Percentiles rank a stretch among this genome's conserved stretches.
Evolutionary conservation across 2,888 invertebrate species (phyloP).

Genomic region (Drosophila emarginata): DNA sequence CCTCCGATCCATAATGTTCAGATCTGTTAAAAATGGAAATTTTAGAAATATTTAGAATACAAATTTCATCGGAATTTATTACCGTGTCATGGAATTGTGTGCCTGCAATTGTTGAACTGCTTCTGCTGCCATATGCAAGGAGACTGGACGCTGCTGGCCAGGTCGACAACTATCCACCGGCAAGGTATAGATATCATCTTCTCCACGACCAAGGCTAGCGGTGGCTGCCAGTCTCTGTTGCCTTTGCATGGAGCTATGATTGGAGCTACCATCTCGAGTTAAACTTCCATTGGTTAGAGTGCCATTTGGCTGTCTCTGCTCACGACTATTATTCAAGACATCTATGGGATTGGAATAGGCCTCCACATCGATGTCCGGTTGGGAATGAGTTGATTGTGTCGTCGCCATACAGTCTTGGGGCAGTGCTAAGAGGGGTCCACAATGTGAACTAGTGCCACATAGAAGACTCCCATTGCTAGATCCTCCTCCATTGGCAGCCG

Average conservation of each 20-base stretch:
- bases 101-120: constrained; percentile 56
- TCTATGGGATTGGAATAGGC: constrained; percentile 85
- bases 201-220: constrained; percentile 54
- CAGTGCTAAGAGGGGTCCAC: constrained; percentile 79
- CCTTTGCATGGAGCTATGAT: constrained; percentile 63
- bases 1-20: constrained; percentile 77
- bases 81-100: constrained; percentile 80
- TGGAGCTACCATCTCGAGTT: constrained; percentile 67
- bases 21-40: constrained; percentile 51
- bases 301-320: constrained; percentile 72
- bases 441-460: constrained; percentile 70
- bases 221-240: constrained; percentile 50
- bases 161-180: constrained; percentile 80
- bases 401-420: constrained; percentile 78
- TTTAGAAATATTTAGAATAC: background rate
- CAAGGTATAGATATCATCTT: constrained; percentile 82
- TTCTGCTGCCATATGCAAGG: constrained; percentile 71
- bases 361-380: constrained; percentile 77
- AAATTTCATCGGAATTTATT: constrained; percentile 27
- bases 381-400: constrained; percentile 39
- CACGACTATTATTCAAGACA: constrained; percentile 81
- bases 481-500: constrained; percentile 24
- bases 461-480: constrained; percentile 41
- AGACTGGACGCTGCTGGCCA: constrained; percentile 65
- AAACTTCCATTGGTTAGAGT: constrained; percentile 74